Percentiles rank a stretch among this genome's conserved stretches.
Evolutionary conservation across 2,797 vertebrate genomes (phyloP).

Genomic region (Girardinus metallicus): DNA sequence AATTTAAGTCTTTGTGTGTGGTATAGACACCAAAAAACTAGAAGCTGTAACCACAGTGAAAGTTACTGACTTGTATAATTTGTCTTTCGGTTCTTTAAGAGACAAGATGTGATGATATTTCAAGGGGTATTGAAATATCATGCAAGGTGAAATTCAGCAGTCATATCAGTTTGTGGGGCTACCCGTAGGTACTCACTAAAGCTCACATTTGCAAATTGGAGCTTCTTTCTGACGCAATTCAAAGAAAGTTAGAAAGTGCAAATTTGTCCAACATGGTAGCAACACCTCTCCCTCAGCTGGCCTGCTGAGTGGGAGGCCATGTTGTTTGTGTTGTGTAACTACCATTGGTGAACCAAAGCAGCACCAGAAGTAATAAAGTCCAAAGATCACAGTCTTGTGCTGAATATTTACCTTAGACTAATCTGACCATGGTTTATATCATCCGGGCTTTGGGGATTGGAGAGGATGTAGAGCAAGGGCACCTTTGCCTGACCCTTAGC

Average conservation of each 20-base stretch:
- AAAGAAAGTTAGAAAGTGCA: slow-evolving; percentile 64
- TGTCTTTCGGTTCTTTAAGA: background rate
- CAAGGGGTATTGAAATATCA: background rate
- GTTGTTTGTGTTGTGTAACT: slow-evolving; percentile 71
- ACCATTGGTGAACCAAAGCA: slow-evolving; percentile 55
- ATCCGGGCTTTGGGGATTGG: slow-evolving; percentile 39
- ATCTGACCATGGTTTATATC: slow-evolving; percentile 75
- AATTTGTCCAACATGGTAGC: slow-evolving; percentile 69
- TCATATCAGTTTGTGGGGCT: slow-evolving; percentile 45
- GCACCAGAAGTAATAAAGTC: slow-evolving; percentile 58
- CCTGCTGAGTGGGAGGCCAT: slow-evolving; percentile 56
- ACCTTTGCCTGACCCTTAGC: slow-evolving; percentile 75
- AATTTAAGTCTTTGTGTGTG: background rate
- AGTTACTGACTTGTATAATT: background rate
- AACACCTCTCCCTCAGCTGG: slow-evolving; percentile 53
- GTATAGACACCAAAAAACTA: background rate
- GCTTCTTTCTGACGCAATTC: slow-evolving; percentile 55
- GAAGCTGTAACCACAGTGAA: background rate
- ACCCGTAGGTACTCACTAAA: slow-evolving; percentile 34
- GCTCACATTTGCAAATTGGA: slow-evolving; percentile 28
- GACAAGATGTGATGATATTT: background rate
- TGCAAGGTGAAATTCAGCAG: background rate
- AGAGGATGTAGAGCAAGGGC: slow-evolving; percentile 28
- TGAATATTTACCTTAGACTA: slow-evolving; percentile 74
- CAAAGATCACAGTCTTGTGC: slow-evolving; percentile 59